A percentile compares a stretch with the other conserved stretches of the same genome.
Evolutionary conservation across 2,888 invertebrate species (phyloP).

Genomic region (Pharmacophagus antenor): DNA sequence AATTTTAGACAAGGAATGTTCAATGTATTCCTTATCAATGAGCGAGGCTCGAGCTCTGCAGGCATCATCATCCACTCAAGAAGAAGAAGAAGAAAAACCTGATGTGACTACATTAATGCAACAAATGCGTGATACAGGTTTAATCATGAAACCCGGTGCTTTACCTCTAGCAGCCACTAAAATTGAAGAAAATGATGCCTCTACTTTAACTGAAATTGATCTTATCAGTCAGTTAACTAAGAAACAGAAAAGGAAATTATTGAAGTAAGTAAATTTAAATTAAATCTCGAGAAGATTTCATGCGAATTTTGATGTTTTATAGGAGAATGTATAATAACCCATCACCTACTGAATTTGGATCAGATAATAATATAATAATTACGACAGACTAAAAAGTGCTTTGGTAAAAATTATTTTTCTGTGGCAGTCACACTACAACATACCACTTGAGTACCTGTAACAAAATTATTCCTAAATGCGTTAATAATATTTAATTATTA

Average conservation of each 20-base stretch:
- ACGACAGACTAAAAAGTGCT: too few species aligned
- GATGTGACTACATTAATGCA: constrained; percentile 87
- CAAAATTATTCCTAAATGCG: too few species aligned
- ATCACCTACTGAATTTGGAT: too few species aligned
- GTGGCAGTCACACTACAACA: too few species aligned
- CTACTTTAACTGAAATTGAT: constrained; percentile 84
- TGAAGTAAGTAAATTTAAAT: constrained; percentile 84
- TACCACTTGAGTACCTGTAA: too few species aligned
- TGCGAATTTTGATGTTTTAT: too few species aligned
- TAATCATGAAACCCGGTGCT: constrained; percentile 91
- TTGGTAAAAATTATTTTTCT: too few species aligned
- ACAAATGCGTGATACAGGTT: constrained; percentile 95
- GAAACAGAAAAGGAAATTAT: constrained; percentile 93
- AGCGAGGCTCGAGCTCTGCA: constrained; percentile 89
- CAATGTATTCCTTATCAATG: constrained; percentile 92
- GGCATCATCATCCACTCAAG: constrained; percentile 84
- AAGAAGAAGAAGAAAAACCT: constrained; percentile 82
- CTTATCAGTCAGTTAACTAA: constrained; percentile 91
- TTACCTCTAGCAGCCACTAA: constrained; percentile 79
- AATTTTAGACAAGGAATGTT: constrained; percentile 93
- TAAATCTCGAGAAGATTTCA: too few species aligned
- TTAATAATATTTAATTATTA: too few species aligned
- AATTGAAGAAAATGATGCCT: constrained; percentile 82
- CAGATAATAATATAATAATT: too few species aligned
- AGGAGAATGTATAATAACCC: too few species aligned